phyloP scores from a whole-genome alignment of 1,140 invertebrate species.

The Pygmarrhopalites habei region DNA sequence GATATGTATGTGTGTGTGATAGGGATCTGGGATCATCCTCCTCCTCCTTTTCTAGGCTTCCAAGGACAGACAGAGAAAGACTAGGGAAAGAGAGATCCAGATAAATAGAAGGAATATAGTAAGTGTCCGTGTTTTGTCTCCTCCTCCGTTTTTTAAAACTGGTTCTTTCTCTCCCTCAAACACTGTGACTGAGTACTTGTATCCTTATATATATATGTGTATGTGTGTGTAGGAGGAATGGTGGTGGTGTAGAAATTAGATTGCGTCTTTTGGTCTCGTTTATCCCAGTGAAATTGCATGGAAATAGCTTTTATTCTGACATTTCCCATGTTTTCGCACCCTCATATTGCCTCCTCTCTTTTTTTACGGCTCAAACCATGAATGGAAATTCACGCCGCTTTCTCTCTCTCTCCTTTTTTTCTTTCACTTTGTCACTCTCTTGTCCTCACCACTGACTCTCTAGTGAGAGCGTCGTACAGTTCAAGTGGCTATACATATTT shows the following conservation, averaged over 20 bases:
- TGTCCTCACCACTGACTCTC: not conserved
- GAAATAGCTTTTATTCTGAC: conserved; percentile 14
- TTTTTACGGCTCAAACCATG: conserved; percentile 15
- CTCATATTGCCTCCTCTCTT: conserved; percentile 14
- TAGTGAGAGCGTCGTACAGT: not conserved
- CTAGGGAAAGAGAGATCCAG: no score
- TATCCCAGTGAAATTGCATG: conserved; percentile 15
- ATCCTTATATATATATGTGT: not conserved
- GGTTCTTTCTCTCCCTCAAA: not conserved
- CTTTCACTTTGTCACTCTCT: not conserved
- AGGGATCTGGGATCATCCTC: no score
- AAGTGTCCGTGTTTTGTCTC: not conserved
- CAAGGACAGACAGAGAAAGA: no score
- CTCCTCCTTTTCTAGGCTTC: no score
- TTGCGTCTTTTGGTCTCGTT: conserved; percentile 11
- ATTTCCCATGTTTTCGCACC: conserved; percentile 11
- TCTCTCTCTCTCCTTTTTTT: not conserved
- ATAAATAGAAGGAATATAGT: no score
- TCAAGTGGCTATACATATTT: no score
- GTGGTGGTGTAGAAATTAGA: conserved; percentile 12
- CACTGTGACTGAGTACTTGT: not conserved
- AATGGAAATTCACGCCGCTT: conserved; percentile 9
- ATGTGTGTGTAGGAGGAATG: not conserved
- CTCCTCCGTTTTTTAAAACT: not conserved
- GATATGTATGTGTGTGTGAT: no score